Percentiles rank a stretch among this genome's conserved stretches.
Evolutionary conservation across 2,888 invertebrate genomes (phyloP).

Genomic region (Ephialtes manifestator): DNA sequence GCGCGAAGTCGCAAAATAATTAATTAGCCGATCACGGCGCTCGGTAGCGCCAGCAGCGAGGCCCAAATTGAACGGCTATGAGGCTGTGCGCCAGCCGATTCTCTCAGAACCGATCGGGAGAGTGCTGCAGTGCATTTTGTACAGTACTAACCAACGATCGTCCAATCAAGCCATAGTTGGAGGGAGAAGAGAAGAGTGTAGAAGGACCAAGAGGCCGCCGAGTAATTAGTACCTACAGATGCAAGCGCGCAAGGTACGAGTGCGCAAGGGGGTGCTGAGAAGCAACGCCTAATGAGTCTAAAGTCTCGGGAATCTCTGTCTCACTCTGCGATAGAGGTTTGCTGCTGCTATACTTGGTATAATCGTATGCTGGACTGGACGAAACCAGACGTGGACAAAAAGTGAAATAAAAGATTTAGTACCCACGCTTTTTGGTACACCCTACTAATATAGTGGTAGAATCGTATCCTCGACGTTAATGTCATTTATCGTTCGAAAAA

Average conservation of each 20-base stretch:
- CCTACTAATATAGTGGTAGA: background rate
- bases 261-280: slow-evolving; percentile 71
- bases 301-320: slow-evolving; percentile 59
- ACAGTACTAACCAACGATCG: slow-evolving; percentile 48
- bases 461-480: slow-evolving; percentile 4
- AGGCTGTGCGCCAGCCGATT: background rate
- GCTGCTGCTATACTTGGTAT: background rate
- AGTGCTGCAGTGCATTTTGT: slow-evolving; percentile 38
- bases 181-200: slow-evolving; percentile 6
- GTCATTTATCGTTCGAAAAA: background rate
- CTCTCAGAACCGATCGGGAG: slow-evolving; percentile 37
- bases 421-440: slow-evolving; percentile 13
- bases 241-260: slow-evolving; percentile 79
- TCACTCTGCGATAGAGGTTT: slow-evolving; percentile 30
- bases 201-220: slow-evolving; percentile 54
- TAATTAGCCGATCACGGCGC: slow-evolving; percentile 80
- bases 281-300: slow-evolving; percentile 80
- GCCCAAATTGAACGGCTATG: slow-evolving; percentile 55
- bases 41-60: slow-evolving; percentile 33
- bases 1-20: slow-evolving; percentile 76
- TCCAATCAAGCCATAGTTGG: slow-evolving; percentile 50
- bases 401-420: slow-evolving; percentile 10
- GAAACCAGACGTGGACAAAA: slow-evolving; percentile 30
- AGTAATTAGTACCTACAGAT: slow-evolving; percentile 85
- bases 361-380: slow-evolving; percentile 39